Evolutionary conservation across 2,113 vertebrate species (phyloP), one percentile per base, ranked within the genome.

Genomic region (Percopsis transmontana): DNA sequence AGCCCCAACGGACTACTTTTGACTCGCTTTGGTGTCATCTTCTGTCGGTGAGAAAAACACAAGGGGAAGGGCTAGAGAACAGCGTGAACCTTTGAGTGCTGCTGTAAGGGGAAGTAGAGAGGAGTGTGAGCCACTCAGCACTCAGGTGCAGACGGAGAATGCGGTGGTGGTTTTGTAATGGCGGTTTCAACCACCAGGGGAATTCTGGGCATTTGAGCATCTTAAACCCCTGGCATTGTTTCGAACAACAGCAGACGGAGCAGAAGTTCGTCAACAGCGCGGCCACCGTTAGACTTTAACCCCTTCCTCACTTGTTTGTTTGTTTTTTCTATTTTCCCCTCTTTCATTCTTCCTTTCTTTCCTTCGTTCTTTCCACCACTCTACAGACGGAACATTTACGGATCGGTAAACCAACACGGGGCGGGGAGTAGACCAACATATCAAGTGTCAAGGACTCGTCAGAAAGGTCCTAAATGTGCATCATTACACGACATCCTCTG

Each of bases 221-320:
- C 74, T 76, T 55, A 48, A 21, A 39, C 45, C 75, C 40, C 73
- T 55, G 44, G 27, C 27, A 7, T 78, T 85, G 74, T 82, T 16
- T 81, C 58, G 38, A 0, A 48, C 58, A 86, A 88, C 90, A 90
- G 89, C 75, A 90, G 89, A 86, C 87, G 90, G 86, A 75, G 86
- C 87, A 90, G 76, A 63, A 88, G 82, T 39, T 80, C 85, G 84
- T 70, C 58, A 61, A 47, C 61, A 74, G 55, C 27, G 19, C 56
- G 51, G 62, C 41, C 61, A 63, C 21, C 40, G n/a, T 2, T 38
- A 42, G 47, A 52, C 60, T 76, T 72, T 62, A 60, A 77, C 59
- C 27, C 63, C 19, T 18, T 4, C 21, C 3, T 59, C 38, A 47
- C 5, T 14, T 14, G 14, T 47, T 44, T n/a, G 2, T 16, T 47